Conservation (phyloP, 2,797 vertebrate species). For the Adrianichthys oophorus region DNA sequence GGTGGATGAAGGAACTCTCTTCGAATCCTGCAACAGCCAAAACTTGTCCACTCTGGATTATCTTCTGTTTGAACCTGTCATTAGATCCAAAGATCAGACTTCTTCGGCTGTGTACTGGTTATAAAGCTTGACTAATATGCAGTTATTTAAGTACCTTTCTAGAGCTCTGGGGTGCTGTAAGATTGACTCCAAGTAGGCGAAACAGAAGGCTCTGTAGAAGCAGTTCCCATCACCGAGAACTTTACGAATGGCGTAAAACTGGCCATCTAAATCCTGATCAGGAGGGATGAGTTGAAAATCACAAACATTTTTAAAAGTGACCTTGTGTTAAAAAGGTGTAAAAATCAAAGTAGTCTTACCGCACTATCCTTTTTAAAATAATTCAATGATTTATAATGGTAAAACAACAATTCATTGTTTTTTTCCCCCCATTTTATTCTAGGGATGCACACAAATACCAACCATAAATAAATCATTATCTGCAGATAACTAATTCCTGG, state of each 20-base stretch:
- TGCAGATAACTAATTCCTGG: too few species aligned
- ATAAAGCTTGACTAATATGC: background rate
- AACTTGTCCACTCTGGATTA: conserved; percentile 64
- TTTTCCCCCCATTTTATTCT: too few species aligned
- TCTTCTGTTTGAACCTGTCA: conserved; percentile 71
- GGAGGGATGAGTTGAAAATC: conserved; percentile 22
- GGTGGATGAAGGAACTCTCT: conserved; percentile 65
- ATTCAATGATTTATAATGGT: too few species aligned
- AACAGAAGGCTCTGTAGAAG: conserved; percentile 86
- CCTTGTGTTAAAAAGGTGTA: too few species aligned
- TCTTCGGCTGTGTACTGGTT: too few species aligned
- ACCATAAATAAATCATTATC: too few species aligned
- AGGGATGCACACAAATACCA: too few species aligned
- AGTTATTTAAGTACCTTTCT: conserved; percentile 70
- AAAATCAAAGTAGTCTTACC: too few species aligned
- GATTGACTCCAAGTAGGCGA: conserved; percentile 80
- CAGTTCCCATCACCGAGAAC: conserved; percentile 87
- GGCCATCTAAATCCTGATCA: conserved; percentile 78
- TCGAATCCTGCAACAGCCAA: conserved; percentile 72
- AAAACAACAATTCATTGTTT: too few species aligned
- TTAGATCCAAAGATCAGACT: conserved; percentile 1
- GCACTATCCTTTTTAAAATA: too few species aligned
- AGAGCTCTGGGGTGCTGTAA: conserved; percentile 72
- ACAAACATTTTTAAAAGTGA: too few species aligned
- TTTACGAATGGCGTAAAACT: conserved; percentile 80